Evolutionary conservation across 2,888 invertebrate genomes (phyloP), one percentile per base, ranked within the genome.

Genomic region (Pachliopta kotzebuea): DNA sequence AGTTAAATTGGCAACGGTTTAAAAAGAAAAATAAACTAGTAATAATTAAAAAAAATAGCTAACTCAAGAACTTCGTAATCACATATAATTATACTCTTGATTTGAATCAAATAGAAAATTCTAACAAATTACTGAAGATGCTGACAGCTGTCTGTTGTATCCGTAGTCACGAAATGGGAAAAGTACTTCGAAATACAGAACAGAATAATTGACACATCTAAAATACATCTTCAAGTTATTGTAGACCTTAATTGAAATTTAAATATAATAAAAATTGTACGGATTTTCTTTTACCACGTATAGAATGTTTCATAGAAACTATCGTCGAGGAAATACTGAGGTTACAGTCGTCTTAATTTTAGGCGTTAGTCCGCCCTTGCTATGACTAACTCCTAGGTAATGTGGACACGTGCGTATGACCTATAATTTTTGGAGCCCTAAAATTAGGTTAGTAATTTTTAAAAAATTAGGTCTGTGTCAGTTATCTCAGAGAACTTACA

Each of bases 91-190:
- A 45, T n/a, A 45, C n/a, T 7, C 7, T 6, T 45, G 11, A 18
- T n/a, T 45, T 4, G 18, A 7, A n/a, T 45, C 4, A 45, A n/a
- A 45, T 18, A 45, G 45, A 37, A 37, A 37, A 45, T n/a, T 45
- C 4, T n/a, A 56, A 52, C 23, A 52, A 57, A 52, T 52, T 24
- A 62, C 37, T 21, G 11, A 50, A 52, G 37, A 31, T 24, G n/a
- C n/a, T 52, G 62, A 53, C 62, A 62, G 62, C 56, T 62, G 62
- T 50, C 62, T 56, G 52, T 57, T 56, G 52, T 49, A 56, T 56
- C 50, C 26, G 29, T 1, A 45, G 55, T 56, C 21, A 49, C 56
- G 52, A 57, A 52, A 42, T 18, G 49, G 6, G 52, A 56, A 49
- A 56, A 23, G 20, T 23, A 52, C 17, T 62, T 14, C 18, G 21